Evolutionary conservation across 2,888 invertebrate genomes (phyloP).

Genomic region (Eugnorisma glareosa): DNA sequence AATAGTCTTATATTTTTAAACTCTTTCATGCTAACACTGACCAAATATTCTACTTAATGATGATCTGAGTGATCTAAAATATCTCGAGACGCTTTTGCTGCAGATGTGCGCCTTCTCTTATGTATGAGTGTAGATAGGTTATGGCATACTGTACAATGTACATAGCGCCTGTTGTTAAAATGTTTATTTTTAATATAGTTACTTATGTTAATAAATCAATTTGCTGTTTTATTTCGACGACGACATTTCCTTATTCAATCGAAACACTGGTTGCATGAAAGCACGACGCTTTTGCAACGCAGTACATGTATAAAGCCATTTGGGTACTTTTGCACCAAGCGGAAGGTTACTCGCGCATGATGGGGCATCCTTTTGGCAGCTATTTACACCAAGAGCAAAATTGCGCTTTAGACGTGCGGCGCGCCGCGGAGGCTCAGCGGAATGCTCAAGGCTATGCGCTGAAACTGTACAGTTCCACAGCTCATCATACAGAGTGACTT

Average conservation of each 20-base stretch:
- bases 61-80: constrained; percentile 56
- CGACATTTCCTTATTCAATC: background rate
- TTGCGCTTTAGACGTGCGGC: too few relatives aligned
- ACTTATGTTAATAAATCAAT: constrained; percentile 86
- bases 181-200: constrained; percentile 90
- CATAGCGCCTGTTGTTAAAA: constrained; percentile 88
- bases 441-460: too few relatives aligned
- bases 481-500: too few relatives aligned
- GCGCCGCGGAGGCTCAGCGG: too few relatives aligned
- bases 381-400: too few relatives aligned
- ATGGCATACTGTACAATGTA: constrained; percentile 83
- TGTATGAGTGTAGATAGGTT: constrained; percentile 85
- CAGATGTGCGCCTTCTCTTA: constrained; percentile 54
- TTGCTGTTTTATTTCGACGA: constrained; percentile 79
- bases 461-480: too few relatives aligned
- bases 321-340: too few relatives aligned
- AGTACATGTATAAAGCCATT: too few relatives aligned
- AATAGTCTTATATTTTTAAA: constrained; percentile 50
- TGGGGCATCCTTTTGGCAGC: too few relatives aligned
- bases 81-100: constrained; percentile 43
- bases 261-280: background rate
- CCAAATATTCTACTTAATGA: constrained; percentile 56
- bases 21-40: constrained; percentile 42
- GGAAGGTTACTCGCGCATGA: too few relatives aligned
- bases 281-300: background rate